A percentile compares a stretch with the other conserved stretches of the same genome.
phyloP scores from a whole-genome alignment of 1,140 invertebrate species.

The Babylonia areolata region DNA sequence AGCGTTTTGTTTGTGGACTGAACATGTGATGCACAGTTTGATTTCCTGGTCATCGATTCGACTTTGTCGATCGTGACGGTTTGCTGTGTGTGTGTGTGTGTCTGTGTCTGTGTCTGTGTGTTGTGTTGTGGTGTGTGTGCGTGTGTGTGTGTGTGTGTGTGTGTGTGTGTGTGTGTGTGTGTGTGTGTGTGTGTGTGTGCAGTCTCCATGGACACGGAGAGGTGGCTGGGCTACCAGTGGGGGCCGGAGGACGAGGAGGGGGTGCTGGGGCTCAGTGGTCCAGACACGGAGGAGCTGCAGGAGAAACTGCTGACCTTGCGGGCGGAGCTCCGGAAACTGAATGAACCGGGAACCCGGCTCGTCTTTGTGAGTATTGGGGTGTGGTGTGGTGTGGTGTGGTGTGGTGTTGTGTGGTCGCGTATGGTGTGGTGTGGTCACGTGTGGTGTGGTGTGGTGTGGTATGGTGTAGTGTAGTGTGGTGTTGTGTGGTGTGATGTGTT shows the following conservation, averaged over 20 bases:
- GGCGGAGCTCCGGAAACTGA: constrained; percentile 53
- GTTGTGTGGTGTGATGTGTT: too few species aligned
- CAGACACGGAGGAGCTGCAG: constrained; percentile 48
- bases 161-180: constrained; percentile 6
- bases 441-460: too few species aligned
- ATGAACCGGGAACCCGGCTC: constrained; percentile 28
- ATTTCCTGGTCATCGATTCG: too few species aligned
- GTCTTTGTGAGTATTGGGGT: constrained; percentile 26
- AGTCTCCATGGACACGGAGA: constrained; percentile 42
- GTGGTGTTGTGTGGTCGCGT: background rate
- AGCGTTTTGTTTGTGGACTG: background rate
- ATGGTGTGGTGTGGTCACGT: background rate
- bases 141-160: constrained; percentile 16
- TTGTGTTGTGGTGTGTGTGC: too few species aligned
- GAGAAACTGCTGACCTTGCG: constrained; percentile 59
- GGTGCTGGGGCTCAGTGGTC: constrained; percentile 35
- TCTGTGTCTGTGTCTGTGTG: background rate
- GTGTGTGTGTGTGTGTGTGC: constrained; percentile 19
- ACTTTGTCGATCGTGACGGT: too few species aligned
- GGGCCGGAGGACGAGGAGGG: constrained; percentile 20
- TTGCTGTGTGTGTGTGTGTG: background rate
- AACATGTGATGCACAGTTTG: background rate
- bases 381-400: background rate
- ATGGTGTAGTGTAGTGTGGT: too few species aligned
- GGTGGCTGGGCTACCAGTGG: constrained; percentile 48